These are phyloP conservation scores for Hoplodrina ambigua DNA, from an alignment of 2,888 invertebrate species.

Conservation along the genomic window DNA sequence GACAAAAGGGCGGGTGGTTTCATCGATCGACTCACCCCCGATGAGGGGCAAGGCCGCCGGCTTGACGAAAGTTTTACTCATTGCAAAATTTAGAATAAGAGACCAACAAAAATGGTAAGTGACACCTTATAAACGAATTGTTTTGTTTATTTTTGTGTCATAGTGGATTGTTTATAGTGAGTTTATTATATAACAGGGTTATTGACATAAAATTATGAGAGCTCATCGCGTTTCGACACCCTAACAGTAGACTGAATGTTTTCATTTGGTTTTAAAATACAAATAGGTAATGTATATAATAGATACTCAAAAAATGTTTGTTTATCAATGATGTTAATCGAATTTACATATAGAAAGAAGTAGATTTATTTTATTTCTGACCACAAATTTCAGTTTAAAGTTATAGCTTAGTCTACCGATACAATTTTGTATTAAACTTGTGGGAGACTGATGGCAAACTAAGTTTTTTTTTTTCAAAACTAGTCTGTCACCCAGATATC, in stretches of 20 bases:
- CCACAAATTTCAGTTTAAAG: too few species aligned
- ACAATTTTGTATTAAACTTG: too few species aligned
- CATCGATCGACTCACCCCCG: constrained; percentile 74
- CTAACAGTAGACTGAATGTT: too few species aligned
- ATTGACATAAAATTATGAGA: constrained; percentile 38
- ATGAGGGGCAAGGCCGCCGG: constrained; percentile 31
- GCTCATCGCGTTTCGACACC: not conserved
- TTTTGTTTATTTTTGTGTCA: not conserved
- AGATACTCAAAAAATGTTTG: not conserved
- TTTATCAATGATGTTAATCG: not conserved
- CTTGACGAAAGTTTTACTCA: constrained; percentile 18
- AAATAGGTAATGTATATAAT: not conserved
- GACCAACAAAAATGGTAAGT: constrained; percentile 59
- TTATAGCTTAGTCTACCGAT: too few species aligned
- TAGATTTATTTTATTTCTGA: too few species aligned
- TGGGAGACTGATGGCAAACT: too few species aligned
- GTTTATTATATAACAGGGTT: constrained; percentile 2
- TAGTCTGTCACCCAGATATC: too few species aligned
- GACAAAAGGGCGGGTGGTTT: constrained; percentile 64
- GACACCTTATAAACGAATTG: not conserved
- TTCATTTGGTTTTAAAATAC: too few species aligned
- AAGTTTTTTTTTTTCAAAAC: too few species aligned
- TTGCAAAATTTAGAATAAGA: constrained; percentile 38
- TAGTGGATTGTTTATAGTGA: not conserved
- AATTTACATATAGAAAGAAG: not conserved